A percentile compares a stretch with the other conserved stretches of the same genome.
Conservation (phyloP, 2,113 vertebrate genomes). For the Podiceps cristatus region DNA sequence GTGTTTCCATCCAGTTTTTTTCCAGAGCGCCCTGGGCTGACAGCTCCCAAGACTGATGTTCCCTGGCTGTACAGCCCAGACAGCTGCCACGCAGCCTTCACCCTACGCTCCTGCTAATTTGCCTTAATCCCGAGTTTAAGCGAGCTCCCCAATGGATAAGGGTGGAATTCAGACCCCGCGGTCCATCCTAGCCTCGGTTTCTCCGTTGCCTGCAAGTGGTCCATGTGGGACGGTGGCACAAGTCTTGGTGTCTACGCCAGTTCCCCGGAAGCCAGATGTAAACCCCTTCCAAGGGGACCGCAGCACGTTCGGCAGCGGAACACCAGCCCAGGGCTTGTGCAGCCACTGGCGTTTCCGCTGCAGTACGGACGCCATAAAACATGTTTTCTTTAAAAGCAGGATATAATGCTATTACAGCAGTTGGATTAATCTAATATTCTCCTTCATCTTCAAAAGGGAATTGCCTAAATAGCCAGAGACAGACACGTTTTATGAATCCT, state of each 20-base stretch:
- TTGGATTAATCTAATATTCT: conserved; percentile 62
- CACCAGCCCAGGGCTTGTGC: neutral
- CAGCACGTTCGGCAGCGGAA: neutral
- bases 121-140: neutral
- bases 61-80: neutral
- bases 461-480: conserved; percentile 57
- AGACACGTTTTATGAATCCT: conserved; percentile 22
- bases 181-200: accelerated
- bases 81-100: neutral
- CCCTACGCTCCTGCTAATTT: neutral
- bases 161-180: neutral
- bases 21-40: neutral
- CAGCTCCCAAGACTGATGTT: neutral
- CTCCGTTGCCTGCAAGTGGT: neutral
- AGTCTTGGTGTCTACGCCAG: neutral
- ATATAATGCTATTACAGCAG: conserved; percentile 44
- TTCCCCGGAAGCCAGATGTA: neutral
- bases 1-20: neutral
- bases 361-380: neutral
- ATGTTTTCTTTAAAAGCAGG: conserved; percentile 33
- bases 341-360: neutral
- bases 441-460: conserved; percentile 47
- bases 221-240: neutral
- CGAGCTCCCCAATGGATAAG: neutral
- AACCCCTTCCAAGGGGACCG: neutral